phyloP scores from a whole-genome alignment of 2,797 vertebrate species.

The Hippoglossus hippoglossus region DNA sequence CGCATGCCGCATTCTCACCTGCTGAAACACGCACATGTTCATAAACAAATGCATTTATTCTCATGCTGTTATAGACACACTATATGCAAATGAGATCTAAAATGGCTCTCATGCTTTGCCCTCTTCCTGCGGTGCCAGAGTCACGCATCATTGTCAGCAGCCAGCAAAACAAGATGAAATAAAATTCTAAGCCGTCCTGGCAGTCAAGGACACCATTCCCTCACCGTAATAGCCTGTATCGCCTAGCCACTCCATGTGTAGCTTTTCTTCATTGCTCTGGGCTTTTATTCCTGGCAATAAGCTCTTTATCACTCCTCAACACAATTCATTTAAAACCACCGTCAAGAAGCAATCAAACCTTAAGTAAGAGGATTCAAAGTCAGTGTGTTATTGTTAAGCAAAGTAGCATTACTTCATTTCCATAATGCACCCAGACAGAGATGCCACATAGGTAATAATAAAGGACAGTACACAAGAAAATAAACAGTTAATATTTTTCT shows the following conservation, averaged over 20 bases:
- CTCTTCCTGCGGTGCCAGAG: slow-evolving; percentile 83
- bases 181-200: slow-evolving; percentile 89
- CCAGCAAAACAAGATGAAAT: slow-evolving; percentile 90
- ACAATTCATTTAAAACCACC: slow-evolving; percentile 91
- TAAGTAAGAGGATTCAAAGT: slow-evolving; percentile 92
- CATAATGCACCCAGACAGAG: slow-evolving; percentile 84
- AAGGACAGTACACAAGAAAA: slow-evolving; percentile 76
- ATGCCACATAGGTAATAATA: slow-evolving; percentile 81
- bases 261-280: slow-evolving; percentile 89
- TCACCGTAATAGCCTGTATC: slow-evolving; percentile 90
- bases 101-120: slow-evolving; percentile 81
- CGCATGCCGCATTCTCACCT: slow-evolving; percentile 9
- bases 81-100: slow-evolving; percentile 84
- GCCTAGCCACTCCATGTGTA: slow-evolving; percentile 88
- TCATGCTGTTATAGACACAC: slow-evolving; percentile 65
- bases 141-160: slow-evolving; percentile 88
- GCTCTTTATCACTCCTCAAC: slow-evolving; percentile 91
- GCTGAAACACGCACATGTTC: slow-evolving; percentile 9
- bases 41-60: slow-evolving; percentile 41
- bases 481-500: slow-evolving; percentile 75
- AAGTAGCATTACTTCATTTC: slow-evolving; percentile 87
- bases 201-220: slow-evolving; percentile 90
- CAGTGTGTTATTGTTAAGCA: slow-evolving; percentile 90
- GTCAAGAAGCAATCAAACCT: slow-evolving; percentile 91
- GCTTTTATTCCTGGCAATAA: slow-evolving; percentile 91